Evolutionary conservation across 2,113 vertebrate species (phyloP).

Genomic region (Sylvietta virens): DNA sequence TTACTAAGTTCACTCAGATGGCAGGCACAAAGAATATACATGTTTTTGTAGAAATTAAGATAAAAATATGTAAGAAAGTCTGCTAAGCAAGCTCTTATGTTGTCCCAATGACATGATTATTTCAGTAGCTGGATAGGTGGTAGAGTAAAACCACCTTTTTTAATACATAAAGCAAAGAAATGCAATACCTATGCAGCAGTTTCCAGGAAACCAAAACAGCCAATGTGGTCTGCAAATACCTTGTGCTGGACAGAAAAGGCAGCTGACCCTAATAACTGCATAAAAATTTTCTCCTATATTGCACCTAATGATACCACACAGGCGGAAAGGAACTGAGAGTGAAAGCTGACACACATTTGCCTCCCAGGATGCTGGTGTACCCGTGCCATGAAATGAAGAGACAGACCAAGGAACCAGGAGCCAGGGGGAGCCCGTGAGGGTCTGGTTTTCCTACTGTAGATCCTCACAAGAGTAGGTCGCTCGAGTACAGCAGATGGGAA

Average conservation of each 20-base stretch:
- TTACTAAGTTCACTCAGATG: neutral
- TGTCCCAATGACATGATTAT: neutral
- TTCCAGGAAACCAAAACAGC: neutral
- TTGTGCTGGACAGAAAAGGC: neutral
- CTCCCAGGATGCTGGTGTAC: neutral
- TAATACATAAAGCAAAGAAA: neutral
- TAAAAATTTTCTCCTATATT: neutral
- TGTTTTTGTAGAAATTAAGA: conserved; percentile 44
- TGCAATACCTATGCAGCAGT: neutral
- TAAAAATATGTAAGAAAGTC: conserved; percentile 12
- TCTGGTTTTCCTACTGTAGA: neutral
- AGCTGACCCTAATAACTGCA: neutral
- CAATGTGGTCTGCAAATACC: neutral
- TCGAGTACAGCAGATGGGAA: rapidly evolving
- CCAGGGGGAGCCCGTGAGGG: rapidly evolving
- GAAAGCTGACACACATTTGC: neutral
- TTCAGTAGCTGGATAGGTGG: neutral
- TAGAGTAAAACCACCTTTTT: neutral
- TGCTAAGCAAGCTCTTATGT: neutral
- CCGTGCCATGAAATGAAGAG: neutral
- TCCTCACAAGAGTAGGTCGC: neutral
- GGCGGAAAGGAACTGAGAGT: neutral
- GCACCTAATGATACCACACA: neutral
- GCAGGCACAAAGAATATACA: neutral
- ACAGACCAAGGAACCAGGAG: neutral